These are phyloP conservation scores for Parascotia fuliginaria DNA, from an alignment of 2,888 invertebrate species.

Conservation along the genomic window DNA sequence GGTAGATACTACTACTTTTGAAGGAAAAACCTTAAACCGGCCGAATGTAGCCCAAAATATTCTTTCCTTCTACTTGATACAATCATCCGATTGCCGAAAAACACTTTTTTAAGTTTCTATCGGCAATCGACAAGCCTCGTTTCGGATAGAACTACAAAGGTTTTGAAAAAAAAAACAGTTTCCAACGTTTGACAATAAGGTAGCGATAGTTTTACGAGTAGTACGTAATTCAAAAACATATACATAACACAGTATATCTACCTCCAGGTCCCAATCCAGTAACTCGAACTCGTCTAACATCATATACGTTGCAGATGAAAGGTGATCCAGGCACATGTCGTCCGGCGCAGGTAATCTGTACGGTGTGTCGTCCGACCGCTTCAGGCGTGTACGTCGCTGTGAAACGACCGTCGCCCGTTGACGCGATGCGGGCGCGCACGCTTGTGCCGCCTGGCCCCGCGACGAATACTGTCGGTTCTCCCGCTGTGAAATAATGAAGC, in stretches of 20 bases:
- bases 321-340: constrained; percentile 96
- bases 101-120: too few relatives aligned
- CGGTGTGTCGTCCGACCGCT: constrained; percentile 94
- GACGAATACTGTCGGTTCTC: constrained; percentile 90
- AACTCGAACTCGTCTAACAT: constrained; percentile 92
- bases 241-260: constrained; percentile 25
- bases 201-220: too few relatives aligned
- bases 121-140: too few relatives aligned
- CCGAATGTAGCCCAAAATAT: too few relatives aligned
- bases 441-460: constrained; percentile 94
- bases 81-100: too few relatives aligned
- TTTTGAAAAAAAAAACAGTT: too few relatives aligned
- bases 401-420: constrained; percentile 88
- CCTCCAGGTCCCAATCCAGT: constrained; percentile 87
- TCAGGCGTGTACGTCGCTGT: constrained; percentile 93
- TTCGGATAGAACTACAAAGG: too few relatives aligned
- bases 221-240: not conserved
- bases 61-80: too few relatives aligned
- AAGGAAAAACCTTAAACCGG: too few relatives aligned
- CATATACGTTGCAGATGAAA: constrained; percentile 97
- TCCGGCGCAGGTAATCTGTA: constrained; percentile 93
- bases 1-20: too few relatives aligned
- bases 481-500: constrained; percentile 60
- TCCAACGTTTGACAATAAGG: too few relatives aligned
- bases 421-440: constrained; percentile 89